Percentiles rank a stretch among this genome's conserved stretches.
phyloP scores from a whole-genome alignment of 2,888 invertebrate species.

The Orgyia antiqua region DNA sequence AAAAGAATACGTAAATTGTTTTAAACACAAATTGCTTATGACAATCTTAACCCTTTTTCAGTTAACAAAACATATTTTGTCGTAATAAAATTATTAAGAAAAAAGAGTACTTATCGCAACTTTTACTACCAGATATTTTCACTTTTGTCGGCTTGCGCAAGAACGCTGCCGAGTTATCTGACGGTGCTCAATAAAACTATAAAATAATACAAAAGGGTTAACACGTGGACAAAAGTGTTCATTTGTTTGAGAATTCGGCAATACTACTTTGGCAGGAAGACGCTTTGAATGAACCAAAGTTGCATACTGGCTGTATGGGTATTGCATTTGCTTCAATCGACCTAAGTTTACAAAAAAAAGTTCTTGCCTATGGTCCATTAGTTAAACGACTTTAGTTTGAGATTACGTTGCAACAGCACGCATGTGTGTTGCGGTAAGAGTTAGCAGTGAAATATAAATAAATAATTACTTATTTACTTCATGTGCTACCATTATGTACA shows the following conservation, averaged over 20 bases:
- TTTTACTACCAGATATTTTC: constrained; percentile 63
- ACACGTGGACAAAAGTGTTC: constrained; percentile 62
- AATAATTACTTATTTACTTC: too few species aligned
- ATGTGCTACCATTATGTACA: too few species aligned
- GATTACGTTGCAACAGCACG: too few species aligned
- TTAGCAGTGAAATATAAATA: too few species aligned
- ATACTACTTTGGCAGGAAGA: constrained; percentile 20
- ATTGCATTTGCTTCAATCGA: constrained; percentile 8
- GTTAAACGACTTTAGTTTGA: too few species aligned
- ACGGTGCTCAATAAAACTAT: constrained; percentile 48
- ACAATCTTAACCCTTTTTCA: constrained; percentile 30
- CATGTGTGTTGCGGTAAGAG: too few species aligned
- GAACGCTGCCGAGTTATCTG: constrained; percentile 30
- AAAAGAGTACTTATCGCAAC: constrained; percentile 34
- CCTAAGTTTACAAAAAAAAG: too few species aligned
- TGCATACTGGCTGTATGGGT: background rate
- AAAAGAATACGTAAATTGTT: background rate
- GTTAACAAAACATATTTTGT: constrained; percentile 22
- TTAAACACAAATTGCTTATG: background rate
- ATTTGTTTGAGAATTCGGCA: constrained; percentile 58
- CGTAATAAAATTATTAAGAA: constrained; percentile 27
- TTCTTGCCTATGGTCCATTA: too few species aligned
- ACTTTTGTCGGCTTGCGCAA: constrained; percentile 73
- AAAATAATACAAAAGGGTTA: constrained; percentile 64
- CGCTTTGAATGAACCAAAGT: constrained; percentile 20